phyloP scores from a whole-genome alignment of 2,888 invertebrate genomes.

The Metalampra italica region DNA sequence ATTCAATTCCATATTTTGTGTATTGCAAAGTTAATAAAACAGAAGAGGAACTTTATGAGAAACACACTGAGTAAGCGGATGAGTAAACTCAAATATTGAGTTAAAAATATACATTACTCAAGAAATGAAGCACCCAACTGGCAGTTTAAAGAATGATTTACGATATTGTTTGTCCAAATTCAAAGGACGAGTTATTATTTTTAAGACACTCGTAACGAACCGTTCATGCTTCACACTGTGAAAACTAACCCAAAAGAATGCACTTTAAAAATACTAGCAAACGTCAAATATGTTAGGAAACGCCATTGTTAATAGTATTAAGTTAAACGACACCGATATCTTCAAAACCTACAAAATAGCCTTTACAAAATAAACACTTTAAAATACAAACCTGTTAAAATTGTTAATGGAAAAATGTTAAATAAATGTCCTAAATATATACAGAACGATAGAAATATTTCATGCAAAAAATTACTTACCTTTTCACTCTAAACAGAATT shows the following conservation, averaged over 20 bases:
- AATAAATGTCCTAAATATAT: not conserved
- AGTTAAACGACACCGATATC: not conserved
- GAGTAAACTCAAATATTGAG: slow-evolving; percentile 32
- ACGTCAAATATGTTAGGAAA: not conserved
- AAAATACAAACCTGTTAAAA: not conserved
- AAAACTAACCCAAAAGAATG: not conserved
- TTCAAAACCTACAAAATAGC: not conserved
- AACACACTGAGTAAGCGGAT: slow-evolving; percentile 30
- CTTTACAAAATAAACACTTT: not conserved
- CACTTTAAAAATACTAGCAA: not conserved
- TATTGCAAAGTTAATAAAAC: no score
- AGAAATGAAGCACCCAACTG: slow-evolving; percentile 14
- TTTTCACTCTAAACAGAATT: slow-evolving; percentile 16
- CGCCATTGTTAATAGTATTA: not conserved
- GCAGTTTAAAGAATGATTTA: slow-evolving; percentile 18
- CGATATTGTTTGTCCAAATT: slow-evolving; percentile 13
- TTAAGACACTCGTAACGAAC: slow-evolving; percentile 1
- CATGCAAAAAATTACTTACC: slow-evolving; percentile 32
- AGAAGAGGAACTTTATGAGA: slow-evolving; percentile 20
- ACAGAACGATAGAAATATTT: not conserved
- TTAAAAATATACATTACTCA: slow-evolving; percentile 40
- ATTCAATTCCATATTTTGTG: no score
- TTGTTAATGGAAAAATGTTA: not conserved
- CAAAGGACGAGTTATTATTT: slow-evolving; percentile 1
- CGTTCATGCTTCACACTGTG: not conserved